Percentiles rank a stretch among this genome's conserved stretches.
Conservation (phyloP, 2,888 invertebrate species). For the Drosophila kuntzei region DNA sequence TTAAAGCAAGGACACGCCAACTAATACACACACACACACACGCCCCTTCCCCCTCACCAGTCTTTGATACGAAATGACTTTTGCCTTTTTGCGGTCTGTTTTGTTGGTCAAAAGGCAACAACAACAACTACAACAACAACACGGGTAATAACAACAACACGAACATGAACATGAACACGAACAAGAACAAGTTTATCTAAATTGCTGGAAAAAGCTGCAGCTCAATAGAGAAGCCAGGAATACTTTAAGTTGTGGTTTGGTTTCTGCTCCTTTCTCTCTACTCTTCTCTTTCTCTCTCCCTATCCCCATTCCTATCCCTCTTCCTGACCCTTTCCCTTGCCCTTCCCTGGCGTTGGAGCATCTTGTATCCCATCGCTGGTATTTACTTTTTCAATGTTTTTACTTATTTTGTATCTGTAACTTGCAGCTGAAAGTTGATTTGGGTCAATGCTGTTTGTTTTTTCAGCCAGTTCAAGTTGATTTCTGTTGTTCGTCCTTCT, state of each 20-base stretch:
- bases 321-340: not conserved
- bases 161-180: conserved; percentile 38
- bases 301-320: not conserved
- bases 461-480: conserved; percentile 45
- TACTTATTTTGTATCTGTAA: conserved; percentile 51
- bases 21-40: conserved; percentile 9
- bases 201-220: conserved; percentile 68
- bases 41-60: conserved; percentile 10
- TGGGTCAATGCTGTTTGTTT: conserved; percentile 76
- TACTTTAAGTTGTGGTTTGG: conserved; percentile 55
- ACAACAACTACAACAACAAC: conserved; percentile 44
- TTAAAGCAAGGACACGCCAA: conserved; percentile 57
- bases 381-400: conserved; percentile 63
- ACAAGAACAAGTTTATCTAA: conserved; percentile 77
- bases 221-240: conserved; percentile 31
- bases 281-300: not conserved
- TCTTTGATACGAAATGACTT: conserved; percentile 64
- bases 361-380: conserved; percentile 28
- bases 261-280: not conserved
- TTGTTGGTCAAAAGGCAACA: conserved; percentile 64
- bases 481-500: conserved; percentile 34
- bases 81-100: conserved; percentile 78
- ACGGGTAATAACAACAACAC: conserved; percentile 32
- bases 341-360: not conserved
- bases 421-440: conserved; percentile 67